Evolutionary conservation across 2,888 invertebrate species (phyloP).

Genomic region (Drosophila prolongata): DNA sequence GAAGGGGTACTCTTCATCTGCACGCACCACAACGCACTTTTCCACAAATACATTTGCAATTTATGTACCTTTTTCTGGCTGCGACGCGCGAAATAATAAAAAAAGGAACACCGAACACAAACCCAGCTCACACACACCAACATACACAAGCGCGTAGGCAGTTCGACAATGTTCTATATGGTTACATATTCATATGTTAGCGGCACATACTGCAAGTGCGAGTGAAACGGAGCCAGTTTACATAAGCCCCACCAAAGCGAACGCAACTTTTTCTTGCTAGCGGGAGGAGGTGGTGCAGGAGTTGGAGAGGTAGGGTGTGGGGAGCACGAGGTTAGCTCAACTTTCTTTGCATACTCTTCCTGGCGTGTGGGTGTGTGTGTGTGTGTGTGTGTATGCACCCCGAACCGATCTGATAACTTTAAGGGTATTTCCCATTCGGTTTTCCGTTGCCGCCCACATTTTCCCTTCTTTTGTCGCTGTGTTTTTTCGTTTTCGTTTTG

Average conservation of each 20-base stretch:
- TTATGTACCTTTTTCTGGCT: conserved; percentile 54
- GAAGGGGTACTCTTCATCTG: conserved; percentile 13
- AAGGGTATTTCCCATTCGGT: conserved; percentile 34
- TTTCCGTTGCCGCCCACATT: conserved; percentile 4
- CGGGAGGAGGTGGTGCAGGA: neutral
- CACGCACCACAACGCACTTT: conserved; percentile 60
- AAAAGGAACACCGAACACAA: conserved; percentile 41
- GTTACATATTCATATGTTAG: conserved; percentile 54
- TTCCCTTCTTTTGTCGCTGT: neutral
- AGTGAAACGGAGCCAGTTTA: conserved; percentile 41
- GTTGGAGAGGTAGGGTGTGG: neutral
- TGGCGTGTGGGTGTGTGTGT: neutral
- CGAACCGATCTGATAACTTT: conserved; percentile 11
- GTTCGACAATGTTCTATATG: conserved; percentile 47
- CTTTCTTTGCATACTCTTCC: conserved; percentile 34
- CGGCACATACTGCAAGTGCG: neutral
- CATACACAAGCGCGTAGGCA: conserved; percentile 29
- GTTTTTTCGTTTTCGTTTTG: conserved; percentile 27
- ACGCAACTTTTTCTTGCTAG: conserved; percentile 18
- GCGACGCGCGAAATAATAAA: conserved; percentile 50
- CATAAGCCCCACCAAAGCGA: conserved; percentile 32
- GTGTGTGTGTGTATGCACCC: neutral
- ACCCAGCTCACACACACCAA: conserved; percentile 16
- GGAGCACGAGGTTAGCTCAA: conserved; percentile 19
- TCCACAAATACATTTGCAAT: conserved; percentile 59